Percentiles rank a stretch among this genome's conserved stretches.
Conservation (phyloP, 92 coral and sea anemone genomes). For the Paramuricea clavata region DNA sequence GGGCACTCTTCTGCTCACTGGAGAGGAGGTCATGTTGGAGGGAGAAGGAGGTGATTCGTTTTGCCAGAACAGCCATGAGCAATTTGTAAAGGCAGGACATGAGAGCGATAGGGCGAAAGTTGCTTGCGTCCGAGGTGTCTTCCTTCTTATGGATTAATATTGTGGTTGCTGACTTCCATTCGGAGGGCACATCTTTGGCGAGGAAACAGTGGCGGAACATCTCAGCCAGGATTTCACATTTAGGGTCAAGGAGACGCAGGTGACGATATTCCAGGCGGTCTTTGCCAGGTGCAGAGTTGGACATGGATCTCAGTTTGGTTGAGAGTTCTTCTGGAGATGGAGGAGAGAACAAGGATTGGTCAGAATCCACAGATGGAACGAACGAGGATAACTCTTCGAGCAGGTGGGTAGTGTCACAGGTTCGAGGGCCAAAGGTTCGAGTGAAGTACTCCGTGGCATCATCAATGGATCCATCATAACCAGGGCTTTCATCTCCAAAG, state of each 20-base stretch:
- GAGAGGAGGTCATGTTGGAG: background rate
- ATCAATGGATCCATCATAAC: background rate
- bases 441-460: background rate
- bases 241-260: slow-evolving; percentile 17
- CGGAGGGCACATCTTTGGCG: background rate
- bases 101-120: background rate
- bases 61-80: background rate
- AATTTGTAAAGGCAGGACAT: slow-evolving; percentile 3
- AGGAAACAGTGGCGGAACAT: background rate
- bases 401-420: background rate
- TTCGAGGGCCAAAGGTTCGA: background rate
- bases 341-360: background rate
- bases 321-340: background rate
- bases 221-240: background rate
- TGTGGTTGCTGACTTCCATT: background rate
- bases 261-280: slow-evolving; percentile 29
- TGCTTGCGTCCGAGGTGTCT: background rate
- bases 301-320: background rate
- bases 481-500: background rate
- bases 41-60: background rate
- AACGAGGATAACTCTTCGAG: background rate
- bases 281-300: slow-evolving; percentile 10
- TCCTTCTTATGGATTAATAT: slow-evolving; percentile 1
- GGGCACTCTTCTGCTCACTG: background rate
- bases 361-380: background rate